phyloP scores from a whole-genome alignment of 2,113 vertebrate genomes.

The Chlorodrepanis virens region DNA sequence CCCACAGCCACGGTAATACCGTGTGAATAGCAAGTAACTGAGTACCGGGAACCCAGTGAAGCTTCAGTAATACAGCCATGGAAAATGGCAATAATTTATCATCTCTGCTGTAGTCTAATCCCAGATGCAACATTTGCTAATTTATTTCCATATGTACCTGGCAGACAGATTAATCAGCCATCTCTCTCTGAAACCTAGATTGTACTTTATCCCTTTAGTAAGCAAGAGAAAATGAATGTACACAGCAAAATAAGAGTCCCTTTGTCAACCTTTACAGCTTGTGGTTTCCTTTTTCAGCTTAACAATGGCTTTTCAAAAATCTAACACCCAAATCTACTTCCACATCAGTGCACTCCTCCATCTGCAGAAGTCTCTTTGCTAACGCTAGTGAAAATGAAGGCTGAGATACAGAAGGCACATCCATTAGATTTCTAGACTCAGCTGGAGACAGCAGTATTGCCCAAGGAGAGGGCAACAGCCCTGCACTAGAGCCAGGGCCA shows the following conservation, averaged over 20 bases:
- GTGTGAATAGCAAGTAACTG: constrained; percentile 20
- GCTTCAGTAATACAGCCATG: constrained; percentile 63
- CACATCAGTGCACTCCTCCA: background rate
- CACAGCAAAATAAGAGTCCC: constrained; percentile 60
- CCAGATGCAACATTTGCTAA: constrained; percentile 77
- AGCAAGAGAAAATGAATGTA: constrained; percentile 48
- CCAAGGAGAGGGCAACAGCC: background rate
- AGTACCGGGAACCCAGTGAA: constrained; percentile 35
- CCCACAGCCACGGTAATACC: background rate
- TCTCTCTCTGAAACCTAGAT: constrained; percentile 70
- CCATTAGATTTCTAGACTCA: background rate
- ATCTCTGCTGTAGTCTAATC: constrained; percentile 74
- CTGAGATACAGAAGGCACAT: background rate
- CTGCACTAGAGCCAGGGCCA: background rate
- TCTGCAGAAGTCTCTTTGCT: background rate
- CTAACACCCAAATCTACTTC: background rate
- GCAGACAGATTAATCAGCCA: constrained; percentile 80
- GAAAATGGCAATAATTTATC: constrained; percentile 75
- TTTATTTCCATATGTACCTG: constrained; percentile 83
- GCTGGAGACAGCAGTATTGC: background rate
- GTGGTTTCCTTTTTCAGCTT: constrained; percentile 5
- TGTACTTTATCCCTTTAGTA: constrained; percentile 67
- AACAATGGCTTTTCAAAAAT: constrained; percentile 26
- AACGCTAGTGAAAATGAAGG: background rate
- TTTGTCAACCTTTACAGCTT: background rate